Base-by-base conservation (phyloP, 1,140 invertebrate genomes). In the Cydia strobilella region DNA sequence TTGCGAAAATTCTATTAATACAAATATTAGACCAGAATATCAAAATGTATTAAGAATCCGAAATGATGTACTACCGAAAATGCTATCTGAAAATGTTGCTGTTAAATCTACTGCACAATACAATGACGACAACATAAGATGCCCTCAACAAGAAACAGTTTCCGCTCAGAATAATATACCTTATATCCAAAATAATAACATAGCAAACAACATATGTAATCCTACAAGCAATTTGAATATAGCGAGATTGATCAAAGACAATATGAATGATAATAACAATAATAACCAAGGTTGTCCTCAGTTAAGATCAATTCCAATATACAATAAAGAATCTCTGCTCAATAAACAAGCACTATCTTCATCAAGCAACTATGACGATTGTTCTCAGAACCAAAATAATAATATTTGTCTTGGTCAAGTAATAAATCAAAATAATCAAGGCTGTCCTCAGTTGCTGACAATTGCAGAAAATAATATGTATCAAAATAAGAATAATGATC, bases 391-490 rank as follows among this genome's bases (percentile, higher is more conserved):
- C 10, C 18, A 23, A 59, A 59, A 59, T 59, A 23, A 59, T 23
- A 59, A 23, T 59, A 23, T 10, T 23, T 23, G 51, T 54, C 15
- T 20, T 12, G 20, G 20, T 12, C 54, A 59, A 23, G 20, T 23
- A 18, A 15, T 54, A 18, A 69, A 39, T 69, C 65, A 18, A 69
- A 69, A 69, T 18, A 69, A 7, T 18, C 65, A 69, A 35, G 65
- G 31, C 1, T 65, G 63, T 35, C 63, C 63, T 65, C 63, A 65
- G n/a, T n/a, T 65, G 1, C 15, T 35, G 6, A 10, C 13, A 3
- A 35, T 65, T 0, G n/a, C 27, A 39, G 35, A 69, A 65, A 65
- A 65, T 69, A 69, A 39, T 35, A 42, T 69, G 20, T 59, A 69
- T n/a, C 31, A 12, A 69, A 69, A 10, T n/a, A 18, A 35, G 0